Base-by-base conservation (phyloP, 2,797 vertebrate species). In the Brotula barbata region DNA sequence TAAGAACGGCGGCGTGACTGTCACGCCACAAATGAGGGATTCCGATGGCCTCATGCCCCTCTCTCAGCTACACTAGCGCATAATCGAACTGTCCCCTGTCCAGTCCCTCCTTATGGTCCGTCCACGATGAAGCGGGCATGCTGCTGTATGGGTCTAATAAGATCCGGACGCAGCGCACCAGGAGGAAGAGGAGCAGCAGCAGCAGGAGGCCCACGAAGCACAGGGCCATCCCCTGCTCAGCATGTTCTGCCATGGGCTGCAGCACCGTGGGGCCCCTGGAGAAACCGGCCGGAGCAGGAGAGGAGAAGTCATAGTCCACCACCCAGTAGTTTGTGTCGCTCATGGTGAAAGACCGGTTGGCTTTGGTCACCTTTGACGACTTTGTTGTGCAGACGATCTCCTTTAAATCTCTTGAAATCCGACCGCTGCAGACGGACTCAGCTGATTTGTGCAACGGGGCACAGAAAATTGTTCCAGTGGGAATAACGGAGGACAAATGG, bases 71-170 rank as follows among this genome's bases (percentile, higher is more conserved):
- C 71, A 96, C 94, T 63, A 95, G 68, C 0, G 93, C 94, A 15
- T 95, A 94, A 85, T 97, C 95, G 71, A 96, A 96, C 89, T 96
- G 95, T 61, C 94, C 95, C 67, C 93, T 87, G 87, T 97, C 95
- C 58, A 95, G 87, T 8, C 91, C 93, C 67, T 95, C 93, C 86
- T 97, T 97, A 78, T 95, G 94, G 82, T 96, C 93, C 0, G 92
- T 93, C 95, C 95, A 97, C 19, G 95, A 95, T 2, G 95, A 93
- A 33, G 94, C 90, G 0, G 95, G 94, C 93, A 97, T 96, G 89
- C 95, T 95, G 91, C 94, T 96, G 91, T 96, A 98, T 34, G 95
- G 96, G 85, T 97, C 96, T 64, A 98, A 88, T 71, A 98, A 86
- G 82, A 96, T 95, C 11, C 95, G 94, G 70, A 96, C 89, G 61